A percentile compares a stretch with the other conserved stretches of the same genome.
Conservation (phyloP, 2,797 vertebrate genomes). For the Rhynchotus rufescens region DNA sequence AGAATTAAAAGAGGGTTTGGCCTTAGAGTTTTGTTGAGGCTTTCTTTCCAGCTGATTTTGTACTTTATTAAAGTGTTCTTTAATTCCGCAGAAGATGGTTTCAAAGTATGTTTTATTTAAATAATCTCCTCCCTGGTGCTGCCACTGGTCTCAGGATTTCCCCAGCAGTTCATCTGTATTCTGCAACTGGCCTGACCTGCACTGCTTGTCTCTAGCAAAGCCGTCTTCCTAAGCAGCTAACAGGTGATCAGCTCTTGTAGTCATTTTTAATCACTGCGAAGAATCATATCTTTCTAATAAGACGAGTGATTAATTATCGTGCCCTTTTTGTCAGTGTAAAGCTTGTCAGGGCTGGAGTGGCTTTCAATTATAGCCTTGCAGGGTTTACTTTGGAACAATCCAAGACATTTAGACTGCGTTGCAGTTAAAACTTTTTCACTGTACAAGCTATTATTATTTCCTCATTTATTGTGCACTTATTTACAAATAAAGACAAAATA, state of each 20-base stretch:
- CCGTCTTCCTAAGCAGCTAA: constrained; percentile 23
- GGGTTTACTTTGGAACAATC: not conserved
- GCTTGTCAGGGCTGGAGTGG: not conserved
- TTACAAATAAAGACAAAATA: constrained; percentile 13
- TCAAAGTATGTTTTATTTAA: not conserved
- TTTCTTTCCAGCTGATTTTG: constrained; percentile 10
- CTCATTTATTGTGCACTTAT: not conserved
- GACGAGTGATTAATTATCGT: constrained; percentile 7
- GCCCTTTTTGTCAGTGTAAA: constrained; percentile 41
- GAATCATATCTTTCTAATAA: constrained; percentile 59
- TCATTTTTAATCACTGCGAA: constrained; percentile 57
- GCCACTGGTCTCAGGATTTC: not conserved
- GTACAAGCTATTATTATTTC: not conserved
- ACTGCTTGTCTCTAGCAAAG: constrained; percentile 30
- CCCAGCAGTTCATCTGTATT: constrained; percentile 10
- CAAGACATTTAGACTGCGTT: not conserved
- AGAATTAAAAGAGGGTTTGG: not conserved
- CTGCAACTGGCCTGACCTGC: constrained; percentile 4
- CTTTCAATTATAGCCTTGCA: constrained; percentile 37
- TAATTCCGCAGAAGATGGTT: not conserved
- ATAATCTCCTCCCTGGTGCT: constrained; percentile 1
- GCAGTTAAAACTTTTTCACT: not conserved
- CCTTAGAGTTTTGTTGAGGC: not conserved
- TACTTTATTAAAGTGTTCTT: not conserved
- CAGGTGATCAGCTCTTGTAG: constrained; percentile 30